A percentile compares a stretch with the other conserved stretches of the same genome.
phyloP scores from a whole-genome alignment of 2,113 vertebrate genomes.

The Gavia stellata region DNA sequence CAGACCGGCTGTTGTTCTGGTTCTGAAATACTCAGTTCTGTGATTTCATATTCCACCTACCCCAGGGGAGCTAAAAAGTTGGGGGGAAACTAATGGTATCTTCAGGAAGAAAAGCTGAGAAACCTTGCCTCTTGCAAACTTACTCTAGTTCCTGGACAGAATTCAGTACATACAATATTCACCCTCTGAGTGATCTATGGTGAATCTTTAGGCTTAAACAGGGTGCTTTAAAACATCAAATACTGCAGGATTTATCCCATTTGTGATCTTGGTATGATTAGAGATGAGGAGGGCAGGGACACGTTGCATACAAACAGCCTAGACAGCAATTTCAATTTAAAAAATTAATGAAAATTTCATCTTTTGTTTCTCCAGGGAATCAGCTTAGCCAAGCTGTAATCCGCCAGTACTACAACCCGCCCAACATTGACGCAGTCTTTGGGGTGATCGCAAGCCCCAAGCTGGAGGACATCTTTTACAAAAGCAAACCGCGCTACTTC shows the following conservation, averaged over 20 bases:
- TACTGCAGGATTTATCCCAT: neutral
- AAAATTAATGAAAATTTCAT: neutral
- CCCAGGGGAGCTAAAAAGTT: neutral
- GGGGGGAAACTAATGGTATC: neutral
- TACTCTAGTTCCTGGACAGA: neutral
- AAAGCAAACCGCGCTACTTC: conserved; percentile 88
- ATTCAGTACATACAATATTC: fast-evolving
- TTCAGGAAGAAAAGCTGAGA: neutral
- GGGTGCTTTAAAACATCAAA: neutral
- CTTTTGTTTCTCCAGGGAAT: conserved; percentile 62
- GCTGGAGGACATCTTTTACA: conserved; percentile 87
- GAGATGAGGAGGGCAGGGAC: neutral
- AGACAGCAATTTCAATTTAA: neutral
- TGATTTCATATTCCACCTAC: neutral
- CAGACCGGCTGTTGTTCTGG: neutral
- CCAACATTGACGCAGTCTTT: conserved; percentile 71
- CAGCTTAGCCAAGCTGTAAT: conserved; percentile 80
- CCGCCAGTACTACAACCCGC: conserved; percentile 85
- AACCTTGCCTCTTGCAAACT: too few relatives aligned
- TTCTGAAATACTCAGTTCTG: neutral
- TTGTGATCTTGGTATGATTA: neutral
- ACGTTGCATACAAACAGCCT: fast-evolving
- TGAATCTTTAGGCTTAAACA: neutral
- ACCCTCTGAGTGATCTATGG: neutral
- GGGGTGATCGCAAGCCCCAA: conserved; percentile 76